Conservation (phyloP, 2,113 vertebrate species). For the Dendrocopos noguchii region DNA sequence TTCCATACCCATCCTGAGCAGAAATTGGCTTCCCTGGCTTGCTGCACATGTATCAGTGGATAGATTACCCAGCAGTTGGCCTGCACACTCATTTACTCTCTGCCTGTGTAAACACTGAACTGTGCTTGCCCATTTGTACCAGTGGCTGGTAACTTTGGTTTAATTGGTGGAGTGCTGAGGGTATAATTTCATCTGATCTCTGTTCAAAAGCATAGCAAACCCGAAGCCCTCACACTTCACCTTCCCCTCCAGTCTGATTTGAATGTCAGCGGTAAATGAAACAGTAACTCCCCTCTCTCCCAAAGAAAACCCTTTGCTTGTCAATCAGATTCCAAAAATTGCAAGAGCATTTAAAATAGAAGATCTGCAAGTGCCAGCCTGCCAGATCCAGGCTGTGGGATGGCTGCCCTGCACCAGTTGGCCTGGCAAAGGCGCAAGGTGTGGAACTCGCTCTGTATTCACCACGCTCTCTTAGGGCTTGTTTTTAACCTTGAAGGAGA, state of each 20-base stretch:
- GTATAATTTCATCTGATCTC: not conserved
- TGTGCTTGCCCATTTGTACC: not conserved
- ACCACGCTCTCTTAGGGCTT: not conserved
- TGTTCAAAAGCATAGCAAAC: not conserved
- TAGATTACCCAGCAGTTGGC: not conserved
- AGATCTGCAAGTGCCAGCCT: constrained; percentile 19
- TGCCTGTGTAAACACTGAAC: not conserved
- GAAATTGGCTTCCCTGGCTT: constrained; percentile 5
- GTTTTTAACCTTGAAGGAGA: constrained; percentile 39
- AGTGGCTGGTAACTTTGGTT: not conserved
- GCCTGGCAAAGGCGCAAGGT: constrained; percentile 26
- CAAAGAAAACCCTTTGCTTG: not conserved
- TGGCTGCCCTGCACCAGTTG: constrained; percentile 40
- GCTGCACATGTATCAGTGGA: not conserved
- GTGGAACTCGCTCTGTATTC: constrained; percentile 39
- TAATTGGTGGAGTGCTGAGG: not conserved
- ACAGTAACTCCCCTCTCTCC: not conserved
- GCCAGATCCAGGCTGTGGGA: constrained; percentile 45
- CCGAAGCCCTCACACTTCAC: not conserved
- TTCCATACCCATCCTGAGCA: constrained; percentile 11
- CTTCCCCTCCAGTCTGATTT: not conserved
- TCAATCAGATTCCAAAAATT: not conserved
- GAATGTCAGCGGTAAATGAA: not conserved
- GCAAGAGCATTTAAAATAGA: not conserved
- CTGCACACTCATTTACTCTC: not conserved